Evolutionary conservation across 2,113 vertebrate species (phyloP).

Genomic region (Malaclemys terrapin): DNA sequence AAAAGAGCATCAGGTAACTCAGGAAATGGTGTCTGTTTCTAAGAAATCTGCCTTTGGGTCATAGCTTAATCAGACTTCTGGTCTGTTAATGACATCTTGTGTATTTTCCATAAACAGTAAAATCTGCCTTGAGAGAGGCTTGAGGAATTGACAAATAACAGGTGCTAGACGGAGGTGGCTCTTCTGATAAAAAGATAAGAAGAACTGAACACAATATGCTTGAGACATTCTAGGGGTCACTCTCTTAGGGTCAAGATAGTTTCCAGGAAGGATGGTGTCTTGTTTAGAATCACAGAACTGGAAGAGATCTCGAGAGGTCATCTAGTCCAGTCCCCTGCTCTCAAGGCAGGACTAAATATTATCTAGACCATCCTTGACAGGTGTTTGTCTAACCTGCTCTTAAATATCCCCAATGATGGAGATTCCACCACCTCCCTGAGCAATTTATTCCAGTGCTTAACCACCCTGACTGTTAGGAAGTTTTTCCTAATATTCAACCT

Average conservation of each 20-base stretch:
- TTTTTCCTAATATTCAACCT: too few relatives aligned
- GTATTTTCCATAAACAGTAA: not conserved
- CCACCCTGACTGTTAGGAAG: too few relatives aligned
- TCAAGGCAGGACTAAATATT: too few relatives aligned
- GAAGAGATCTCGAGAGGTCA: too few relatives aligned
- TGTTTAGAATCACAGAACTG: too few relatives aligned
- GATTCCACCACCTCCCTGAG: too few relatives aligned
- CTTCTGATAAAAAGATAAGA: not conserved
- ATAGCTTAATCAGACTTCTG: not conserved
- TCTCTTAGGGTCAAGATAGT: not conserved
- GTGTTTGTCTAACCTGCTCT: too few relatives aligned
- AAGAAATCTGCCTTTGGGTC: not conserved
- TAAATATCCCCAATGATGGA: too few relatives aligned
- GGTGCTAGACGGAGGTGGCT: not conserved
- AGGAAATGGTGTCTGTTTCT: not conserved
- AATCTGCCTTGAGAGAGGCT: not conserved
- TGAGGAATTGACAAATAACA: not conserved
- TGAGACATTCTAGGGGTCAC: not conserved
- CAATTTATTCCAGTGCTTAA: too few relatives aligned
- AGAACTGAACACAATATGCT: fast-evolving
- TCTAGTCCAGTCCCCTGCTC: too few relatives aligned
- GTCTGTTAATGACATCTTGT: not conserved
- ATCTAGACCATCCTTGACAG: too few relatives aligned
- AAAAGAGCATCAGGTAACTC: not conserved
- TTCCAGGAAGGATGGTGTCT: not conserved